Evolutionary conservation across 2,797 vertebrate genomes (phyloP).

Genomic region (Sebastes taczanowskii): DNA sequence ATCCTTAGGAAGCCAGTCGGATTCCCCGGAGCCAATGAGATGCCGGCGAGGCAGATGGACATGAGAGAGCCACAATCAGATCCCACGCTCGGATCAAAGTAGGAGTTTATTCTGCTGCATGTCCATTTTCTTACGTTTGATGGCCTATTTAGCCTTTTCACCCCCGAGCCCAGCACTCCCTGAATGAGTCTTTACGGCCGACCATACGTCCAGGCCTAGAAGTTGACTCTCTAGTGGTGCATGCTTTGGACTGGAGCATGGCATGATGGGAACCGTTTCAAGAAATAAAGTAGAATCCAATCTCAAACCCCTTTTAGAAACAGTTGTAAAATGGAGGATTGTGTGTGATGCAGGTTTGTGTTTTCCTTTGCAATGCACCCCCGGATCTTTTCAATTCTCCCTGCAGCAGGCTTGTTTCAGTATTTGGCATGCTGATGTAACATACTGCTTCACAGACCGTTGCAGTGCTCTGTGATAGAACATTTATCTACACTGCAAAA

Average conservation of each 20-base stretch:
- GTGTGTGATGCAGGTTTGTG: constrained; percentile 59
- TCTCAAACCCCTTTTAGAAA: constrained; percentile 19
- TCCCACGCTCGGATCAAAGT: constrained; percentile 89
- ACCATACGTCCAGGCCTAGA: constrained; percentile 27
- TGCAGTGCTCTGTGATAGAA: constrained; percentile 32
- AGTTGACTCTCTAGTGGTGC: constrained; percentile 68
- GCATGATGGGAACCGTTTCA: constrained; percentile 76
- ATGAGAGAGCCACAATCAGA: constrained; percentile 88
- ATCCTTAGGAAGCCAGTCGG: constrained; percentile 87
- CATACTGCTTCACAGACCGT: constrained; percentile 41
- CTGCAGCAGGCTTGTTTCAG: constrained; percentile 58
- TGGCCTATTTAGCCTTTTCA: constrained; percentile 50
- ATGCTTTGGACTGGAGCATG: constrained; percentile 85
- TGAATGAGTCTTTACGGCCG: constrained; percentile 50
- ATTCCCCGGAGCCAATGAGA: constrained; percentile 88
- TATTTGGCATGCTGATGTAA: constrained; percentile 72
- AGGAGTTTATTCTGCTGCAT: constrained; percentile 88
- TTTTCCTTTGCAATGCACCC: constrained; percentile 59
- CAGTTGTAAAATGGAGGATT: constrained; percentile 33
- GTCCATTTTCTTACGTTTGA: constrained; percentile 78
- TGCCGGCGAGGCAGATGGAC: constrained; percentile 87
- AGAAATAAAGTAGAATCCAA: constrained; percentile 31
- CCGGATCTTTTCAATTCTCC: constrained; percentile 48
- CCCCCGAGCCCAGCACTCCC: constrained; percentile 59
- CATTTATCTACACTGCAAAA: constrained; percentile 44